phyloP scores from a whole-genome alignment of 2,797 vertebrate genomes.

The Pantherophis alleghaniensis region DNA sequence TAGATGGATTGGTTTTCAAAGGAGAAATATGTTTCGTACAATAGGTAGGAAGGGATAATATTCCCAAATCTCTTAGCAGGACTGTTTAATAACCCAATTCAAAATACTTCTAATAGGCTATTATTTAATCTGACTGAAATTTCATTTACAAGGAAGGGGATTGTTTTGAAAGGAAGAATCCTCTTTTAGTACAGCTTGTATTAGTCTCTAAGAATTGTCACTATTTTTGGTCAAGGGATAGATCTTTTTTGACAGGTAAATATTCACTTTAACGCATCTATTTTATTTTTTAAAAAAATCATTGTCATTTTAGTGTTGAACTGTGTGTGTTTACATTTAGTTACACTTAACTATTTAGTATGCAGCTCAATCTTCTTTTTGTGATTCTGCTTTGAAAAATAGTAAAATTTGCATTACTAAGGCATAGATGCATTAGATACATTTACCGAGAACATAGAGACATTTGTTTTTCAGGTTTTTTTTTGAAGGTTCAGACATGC shows the following conservation, averaged over 20 bases:
- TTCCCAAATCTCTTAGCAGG: neutral
- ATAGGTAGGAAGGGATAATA: neutral
- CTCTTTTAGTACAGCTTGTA: neutral
- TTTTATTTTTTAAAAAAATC: neutral
- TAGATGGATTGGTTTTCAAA: neutral
- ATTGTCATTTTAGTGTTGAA: neutral
- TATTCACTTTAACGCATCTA: neutral
- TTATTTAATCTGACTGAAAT: constrained; percentile 17
- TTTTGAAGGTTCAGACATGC: neutral
- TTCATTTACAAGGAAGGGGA: neutral
- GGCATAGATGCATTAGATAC: neutral
- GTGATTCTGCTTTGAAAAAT: neutral
- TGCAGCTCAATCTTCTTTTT: neutral
- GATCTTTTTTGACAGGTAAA: neutral
- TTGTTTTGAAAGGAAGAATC: neutral
- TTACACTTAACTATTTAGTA: neutral
- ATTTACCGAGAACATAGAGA: neutral
- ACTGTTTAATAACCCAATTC: neutral
- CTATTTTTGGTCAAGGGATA: neutral
- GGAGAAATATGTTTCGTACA: constrained; percentile 12
- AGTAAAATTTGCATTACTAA: neutral
- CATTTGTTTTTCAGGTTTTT: neutral
- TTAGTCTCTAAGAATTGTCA: neutral
- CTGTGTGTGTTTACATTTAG: neutral
- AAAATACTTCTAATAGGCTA: neutral